Base-by-base conservation (phyloP, 2,797 vertebrate genomes). In the Mus spretus region DNA sequence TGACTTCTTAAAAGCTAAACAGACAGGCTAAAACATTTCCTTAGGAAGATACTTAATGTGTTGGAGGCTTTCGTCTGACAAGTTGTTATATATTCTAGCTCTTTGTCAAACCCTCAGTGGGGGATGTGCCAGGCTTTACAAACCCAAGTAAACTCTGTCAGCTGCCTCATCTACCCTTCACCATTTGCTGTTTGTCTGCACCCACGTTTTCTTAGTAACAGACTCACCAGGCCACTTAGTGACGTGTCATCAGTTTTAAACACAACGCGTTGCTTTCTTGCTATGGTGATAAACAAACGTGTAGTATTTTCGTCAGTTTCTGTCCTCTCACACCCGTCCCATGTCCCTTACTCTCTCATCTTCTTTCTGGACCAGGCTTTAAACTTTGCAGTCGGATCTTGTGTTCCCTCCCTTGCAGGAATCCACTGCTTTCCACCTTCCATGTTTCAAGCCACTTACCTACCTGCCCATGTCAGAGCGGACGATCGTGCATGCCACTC, bases 21-120 rank as follows among this genome's bases (percentile, higher is more conserved):
- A 63, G 34, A 94, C 24, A 55, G 78, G 20, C 74, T 34, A 84
- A 87, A 70, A 77, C 57, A n/a, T 74, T 85, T 85, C 92, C 24
- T 65, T 95, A 55, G 91, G 44, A 53, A 72, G 67, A 57, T 9
- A n/a, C 14, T 70, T 53, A 20, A 47, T 19, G 4, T 14, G 11
- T 4, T 26, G 8, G 67, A 86, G 47, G 31, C 93, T 47, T 2
- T 59, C 50, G 15, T 78, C 91, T 88, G 19, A 50, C 44, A 37
- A 26, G 77, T 75, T 24, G 59, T 74, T 84, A 34, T 47, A 1
- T 6, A 28, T 26, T 28, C 85, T n/a, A 7, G 26, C 28, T 44
- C 31, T 34, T 34, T 50, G 55, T 37, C 19, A 17, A n/a, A 28
- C 31, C 63, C 6, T n/a, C 31, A 22, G 28, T 34, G 83, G 83